phyloP scores from a whole-genome alignment of 2,797 vertebrate genomes.

The Miichthys miiuy region DNA sequence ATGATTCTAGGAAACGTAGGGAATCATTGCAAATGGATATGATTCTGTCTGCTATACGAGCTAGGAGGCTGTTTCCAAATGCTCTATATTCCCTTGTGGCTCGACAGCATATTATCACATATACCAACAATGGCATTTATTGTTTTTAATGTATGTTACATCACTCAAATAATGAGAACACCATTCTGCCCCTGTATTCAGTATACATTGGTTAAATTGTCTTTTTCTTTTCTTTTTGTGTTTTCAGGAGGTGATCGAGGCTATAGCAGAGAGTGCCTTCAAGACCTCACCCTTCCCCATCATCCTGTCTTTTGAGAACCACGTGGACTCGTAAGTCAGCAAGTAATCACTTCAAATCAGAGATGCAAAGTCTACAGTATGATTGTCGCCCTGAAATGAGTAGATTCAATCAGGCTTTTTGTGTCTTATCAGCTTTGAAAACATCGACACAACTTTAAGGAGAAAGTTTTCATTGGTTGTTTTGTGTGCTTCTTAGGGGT shows the following conservation, averaged over 20 bases:
- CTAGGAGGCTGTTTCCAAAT: not conserved
- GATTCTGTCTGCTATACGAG: not conserved
- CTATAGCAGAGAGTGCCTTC: conserved; percentile 96
- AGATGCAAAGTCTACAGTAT: not conserved
- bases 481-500: conserved; percentile 2
- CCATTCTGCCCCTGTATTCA: not conserved
- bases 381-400: conserved; percentile 1
- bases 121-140: not conserved
- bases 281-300: conserved; percentile 97
- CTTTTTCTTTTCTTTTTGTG: conserved; percentile 4
- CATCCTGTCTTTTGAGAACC: conserved; percentile 98
- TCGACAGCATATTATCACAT: not conserved
- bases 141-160: not conserved
- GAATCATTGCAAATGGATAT: conserved; percentile 23
- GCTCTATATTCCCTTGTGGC: not conserved
- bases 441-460: not conserved
- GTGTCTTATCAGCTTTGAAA: not conserved
- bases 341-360: not conserved
- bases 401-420: not conserved
- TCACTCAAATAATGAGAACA: not conserved
- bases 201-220: not conserved
- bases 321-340: conserved; percentile 96
- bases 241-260: conserved; percentile 95
- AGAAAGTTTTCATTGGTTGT: conserved; percentile 13
- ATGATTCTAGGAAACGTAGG: conserved; percentile 16